Evolutionary conservation across 2,113 vertebrate species (phyloP).

Genomic region (Mastomys coucha): DNA sequence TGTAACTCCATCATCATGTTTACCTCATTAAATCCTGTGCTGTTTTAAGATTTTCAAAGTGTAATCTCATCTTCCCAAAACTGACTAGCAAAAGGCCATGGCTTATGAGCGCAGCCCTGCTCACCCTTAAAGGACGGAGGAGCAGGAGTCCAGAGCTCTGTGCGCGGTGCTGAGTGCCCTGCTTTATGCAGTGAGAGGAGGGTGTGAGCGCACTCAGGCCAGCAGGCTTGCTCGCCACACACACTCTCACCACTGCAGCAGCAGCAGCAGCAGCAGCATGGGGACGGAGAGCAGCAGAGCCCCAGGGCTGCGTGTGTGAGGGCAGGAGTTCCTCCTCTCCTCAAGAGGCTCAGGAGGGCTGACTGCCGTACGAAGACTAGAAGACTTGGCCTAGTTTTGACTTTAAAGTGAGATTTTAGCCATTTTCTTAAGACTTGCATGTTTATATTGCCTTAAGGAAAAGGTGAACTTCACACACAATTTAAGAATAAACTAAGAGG

Average conservation of each 20-base stretch:
- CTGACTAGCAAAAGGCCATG: not conserved
- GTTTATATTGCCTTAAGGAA: slow-evolving; percentile 24
- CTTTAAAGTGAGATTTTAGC: not conserved
- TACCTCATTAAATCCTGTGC: not conserved
- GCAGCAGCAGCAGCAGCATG: not conserved
- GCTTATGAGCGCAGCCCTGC: not conserved
- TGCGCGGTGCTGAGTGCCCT: slow-evolving; percentile 42
- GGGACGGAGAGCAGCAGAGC: not conserved
- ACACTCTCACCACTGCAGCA: not conserved
- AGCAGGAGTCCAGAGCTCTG: slow-evolving; percentile 1
- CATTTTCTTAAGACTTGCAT: slow-evolving; percentile 19
- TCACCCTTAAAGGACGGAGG: not conserved
- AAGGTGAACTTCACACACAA: not conserved
- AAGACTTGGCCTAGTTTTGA: not conserved
- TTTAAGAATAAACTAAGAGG: not conserved
- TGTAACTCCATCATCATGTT: slow-evolving; percentile 30
- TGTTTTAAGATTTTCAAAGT: slow-evolving; percentile 55
- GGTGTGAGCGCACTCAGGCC: slow-evolving; percentile 68
- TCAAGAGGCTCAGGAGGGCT: not conserved
- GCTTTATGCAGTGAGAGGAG: slow-evolving; percentile 15
- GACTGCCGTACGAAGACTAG: not conserved
- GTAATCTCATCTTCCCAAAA: not conserved
- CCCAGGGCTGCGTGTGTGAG: not conserved
- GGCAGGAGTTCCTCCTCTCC: not conserved
- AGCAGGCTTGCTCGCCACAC: slow-evolving; percentile 69